A percentile compares a stretch with the other conserved stretches of the same genome.
Evolutionary conservation across 2,797 vertebrate species (phyloP).

Genomic region (Falco cherrug): DNA sequence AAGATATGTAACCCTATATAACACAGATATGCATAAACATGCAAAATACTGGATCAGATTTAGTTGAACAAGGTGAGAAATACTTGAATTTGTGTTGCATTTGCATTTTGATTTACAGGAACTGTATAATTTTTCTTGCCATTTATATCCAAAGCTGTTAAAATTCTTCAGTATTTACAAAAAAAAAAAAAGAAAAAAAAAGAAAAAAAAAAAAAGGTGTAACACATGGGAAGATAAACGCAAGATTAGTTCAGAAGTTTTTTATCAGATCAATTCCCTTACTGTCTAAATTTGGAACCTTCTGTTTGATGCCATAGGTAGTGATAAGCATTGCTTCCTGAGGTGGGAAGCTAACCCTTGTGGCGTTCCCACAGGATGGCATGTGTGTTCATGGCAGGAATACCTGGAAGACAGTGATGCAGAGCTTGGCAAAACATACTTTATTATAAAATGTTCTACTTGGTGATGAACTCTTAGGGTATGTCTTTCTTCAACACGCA

Average conservation of each 20-base stretch:
- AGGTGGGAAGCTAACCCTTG: background rate
- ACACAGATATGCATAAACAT: background rate
- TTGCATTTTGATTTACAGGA: background rate
- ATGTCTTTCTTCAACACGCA: background rate
- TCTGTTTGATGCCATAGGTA: background rate
- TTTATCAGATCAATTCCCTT: background rate
- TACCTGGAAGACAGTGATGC: background rate
- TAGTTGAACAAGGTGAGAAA: background rate
- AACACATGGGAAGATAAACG: background rate
- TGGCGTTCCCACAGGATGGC: background rate
- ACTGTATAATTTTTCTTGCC: background rate
- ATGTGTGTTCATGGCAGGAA: background rate
- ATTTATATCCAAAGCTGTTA: background rate
- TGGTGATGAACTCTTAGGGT: background rate
- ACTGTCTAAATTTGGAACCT: background rate
- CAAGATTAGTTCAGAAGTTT: background rate
- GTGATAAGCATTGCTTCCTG: background rate
- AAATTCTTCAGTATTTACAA: background rate
- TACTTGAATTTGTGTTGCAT: background rate
- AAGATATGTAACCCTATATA: background rate
- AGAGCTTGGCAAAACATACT: background rate
- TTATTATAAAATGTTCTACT: background rate
- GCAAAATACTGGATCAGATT: background rate
- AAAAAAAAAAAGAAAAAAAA: too few relatives aligned
- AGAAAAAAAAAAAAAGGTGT: background rate